Base-by-base conservation (phyloP, 1,140 invertebrate species). In the Drosophila ercepeae region DNA sequence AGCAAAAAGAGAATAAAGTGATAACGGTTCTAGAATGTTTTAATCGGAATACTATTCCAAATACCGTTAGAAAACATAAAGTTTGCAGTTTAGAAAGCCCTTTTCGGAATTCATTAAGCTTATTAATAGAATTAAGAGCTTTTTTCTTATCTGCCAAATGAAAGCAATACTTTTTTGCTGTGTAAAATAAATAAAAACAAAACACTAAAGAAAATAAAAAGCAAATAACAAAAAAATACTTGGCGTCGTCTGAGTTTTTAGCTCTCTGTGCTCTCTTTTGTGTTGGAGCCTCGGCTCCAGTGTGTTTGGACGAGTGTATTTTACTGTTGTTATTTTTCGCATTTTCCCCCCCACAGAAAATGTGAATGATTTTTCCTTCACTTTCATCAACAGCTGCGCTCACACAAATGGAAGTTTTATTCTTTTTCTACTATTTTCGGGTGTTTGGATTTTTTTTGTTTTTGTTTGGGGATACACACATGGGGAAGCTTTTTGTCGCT, bases 331-430 rank as follows among this genome's bases (percentile, higher is more conserved):
- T 70, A 32, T 59, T 64, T 82, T 77, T 73, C 60, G 55, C 67
- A 82, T 84, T 84, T 86, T 75, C 55, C 55, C 42, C 29, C 55
- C 42, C 29, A 2, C 60, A 14, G 57, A 63, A 73, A 73, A 73
- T 73, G 58, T 86, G 75, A 84, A 83, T 83, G 78, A 79, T 71
- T 83, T 83, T 84, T 75, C 41, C 69, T 83, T 83, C 79, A 83
- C 81, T 83, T 83, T 86, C 75, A 86, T 84, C 81, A 83, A 83
- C 79, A 86, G 79, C 79, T 83, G 79, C 75, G 78, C 75, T 82
- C 67, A 58, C 59, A 81, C 68, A 79, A 60, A 21, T 51, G 49
- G 46, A 68, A 61, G 57, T 54, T 54, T 64, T 61, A 63, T 69
- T 79, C 61, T 78, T 76, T 61, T 61, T 41, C 25, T 29, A 14